A percentile compares a stretch with the other conserved stretches of the same genome.
These are phyloP conservation scores for Acanthiza pusilla DNA, from an alignment of 2,797 vertebrate genomes.

Conservation along the genomic window DNA sequence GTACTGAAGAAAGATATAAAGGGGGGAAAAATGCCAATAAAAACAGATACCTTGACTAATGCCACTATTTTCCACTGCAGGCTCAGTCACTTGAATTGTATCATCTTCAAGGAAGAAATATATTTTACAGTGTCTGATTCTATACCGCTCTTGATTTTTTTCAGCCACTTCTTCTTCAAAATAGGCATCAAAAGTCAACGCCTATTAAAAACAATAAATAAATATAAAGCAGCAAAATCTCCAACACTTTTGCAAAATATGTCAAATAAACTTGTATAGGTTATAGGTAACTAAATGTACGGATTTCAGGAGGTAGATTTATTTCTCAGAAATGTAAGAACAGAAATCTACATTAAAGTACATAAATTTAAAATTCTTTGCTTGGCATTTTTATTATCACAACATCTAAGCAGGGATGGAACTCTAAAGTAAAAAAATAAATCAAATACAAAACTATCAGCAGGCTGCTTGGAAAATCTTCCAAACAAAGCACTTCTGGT, in stretches of 20 bases:
- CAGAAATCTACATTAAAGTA: constrained; percentile 21
- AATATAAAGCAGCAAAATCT: constrained; percentile 25
- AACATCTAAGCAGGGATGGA: constrained; percentile 25
- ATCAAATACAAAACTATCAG: constrained; percentile 38
- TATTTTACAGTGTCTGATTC: constrained; percentile 88
- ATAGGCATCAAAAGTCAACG: constrained; percentile 87
- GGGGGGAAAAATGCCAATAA: background rate
- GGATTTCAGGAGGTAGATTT: constrained; percentile 8
- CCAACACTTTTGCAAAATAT: constrained; percentile 5
- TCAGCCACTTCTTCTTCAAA: constrained; percentile 81
- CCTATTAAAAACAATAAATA: constrained; percentile 76
- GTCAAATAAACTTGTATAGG: constrained; percentile 20
- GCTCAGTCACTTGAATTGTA: constrained; percentile 90
- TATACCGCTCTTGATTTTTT: constrained; percentile 76
- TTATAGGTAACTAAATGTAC: constrained; percentile 2
- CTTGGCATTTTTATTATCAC: constrained; percentile 24
- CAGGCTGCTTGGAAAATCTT: constrained; percentile 24
- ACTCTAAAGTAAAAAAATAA: constrained; percentile 28
- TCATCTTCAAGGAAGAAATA: constrained; percentile 91
- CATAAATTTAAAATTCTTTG: constrained; percentile 22
- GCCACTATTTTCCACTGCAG: constrained; percentile 83
- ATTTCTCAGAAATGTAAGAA: background rate
- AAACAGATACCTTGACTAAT: constrained; percentile 84
- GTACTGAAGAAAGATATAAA: background rate
- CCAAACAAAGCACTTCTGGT: constrained; percentile 13